Evolutionary conservation across 2,888 invertebrate genomes (phyloP), one percentile per base, ranked within the genome.

Genomic region (Drosophila falleni): DNA sequence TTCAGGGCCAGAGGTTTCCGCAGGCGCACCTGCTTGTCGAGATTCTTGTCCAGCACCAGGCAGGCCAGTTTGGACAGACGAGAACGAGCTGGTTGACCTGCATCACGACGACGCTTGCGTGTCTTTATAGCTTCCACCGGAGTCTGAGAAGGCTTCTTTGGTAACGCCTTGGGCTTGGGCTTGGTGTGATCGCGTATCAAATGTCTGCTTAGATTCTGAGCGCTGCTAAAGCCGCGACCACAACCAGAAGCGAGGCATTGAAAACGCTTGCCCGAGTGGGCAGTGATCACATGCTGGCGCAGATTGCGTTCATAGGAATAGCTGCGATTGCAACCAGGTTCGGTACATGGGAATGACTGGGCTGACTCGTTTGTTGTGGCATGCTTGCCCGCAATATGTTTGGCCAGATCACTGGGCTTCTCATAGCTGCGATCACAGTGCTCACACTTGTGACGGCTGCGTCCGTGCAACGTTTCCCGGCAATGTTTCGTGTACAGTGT

Each of bases 221-320:
- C 74, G 58, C 90, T 91, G 67, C 90, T 90, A 26, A 91, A 91
- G 29, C 74, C 75, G 2, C 85, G 77, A 3, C 69, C 61, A 58
- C 92, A 92, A 5, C 75, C 79, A 1, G 75, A 53, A 3, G 93
- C 78, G 10, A 84, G 81, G 78, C 94, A 95, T 46, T 92, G 89
- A 85, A 93, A 94, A 42, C 90, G 94, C 5, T 93, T 79, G 2
- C 93, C 93, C 16, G 93, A 86, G 81, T 95, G 95, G 37, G 92
- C 93, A 2, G 91, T 91, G 61, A 92, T 78, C 62, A 95, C 92
- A 74, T 95, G 95, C 60, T 93, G 93, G 2, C 92, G 93, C 19
- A 95, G 91, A 91, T 95, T 95, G 44, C 93, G 93, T 74, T 93
- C 93, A 69, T 93, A 93, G 5, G 93, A 91, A 87, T 95, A 95